phyloP scores from a whole-genome alignment of 2,113 vertebrate genomes.

The Rhinoderma darwinii region DNA sequence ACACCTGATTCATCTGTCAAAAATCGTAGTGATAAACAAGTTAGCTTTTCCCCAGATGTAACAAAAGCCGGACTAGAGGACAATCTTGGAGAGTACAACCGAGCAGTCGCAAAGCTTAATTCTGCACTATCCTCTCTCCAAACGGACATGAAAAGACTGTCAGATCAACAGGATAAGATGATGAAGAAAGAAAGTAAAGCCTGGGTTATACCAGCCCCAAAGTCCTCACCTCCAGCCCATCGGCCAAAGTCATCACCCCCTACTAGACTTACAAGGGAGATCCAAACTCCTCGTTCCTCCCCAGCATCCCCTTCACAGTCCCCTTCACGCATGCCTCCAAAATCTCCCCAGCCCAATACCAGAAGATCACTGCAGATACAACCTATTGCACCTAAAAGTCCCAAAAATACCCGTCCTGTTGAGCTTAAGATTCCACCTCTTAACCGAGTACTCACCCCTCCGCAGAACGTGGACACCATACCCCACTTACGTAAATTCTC shows the following conservation, averaged over 20 bases:
- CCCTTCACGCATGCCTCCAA: slow-evolving; percentile 66
- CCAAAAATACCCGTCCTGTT: slow-evolving; percentile 74
- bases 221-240: slow-evolving; percentile 60
- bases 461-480: slow-evolving; percentile 85
- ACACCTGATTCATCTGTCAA: slow-evolving; percentile 46
- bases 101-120: slow-evolving; percentile 86
- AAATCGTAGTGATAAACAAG: slow-evolving; percentile 67
- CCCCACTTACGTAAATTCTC: slow-evolving; percentile 85
- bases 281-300: slow-evolving; percentile 62
- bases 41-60: slow-evolving; percentile 82
- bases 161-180: slow-evolving; percentile 84
- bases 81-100: slow-evolving; percentile 87
- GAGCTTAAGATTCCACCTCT: slow-evolving; percentile 77
- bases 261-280: slow-evolving; percentile 69
- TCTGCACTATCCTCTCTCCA: slow-evolving; percentile 85
- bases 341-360: slow-evolving; percentile 72
- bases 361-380: slow-evolving; percentile 74
- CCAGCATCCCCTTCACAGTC: slow-evolving; percentile 79
- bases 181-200: slow-evolving; percentile 71
- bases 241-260: slow-evolving; percentile 79
- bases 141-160: slow-evolving; percentile 87
- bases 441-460: slow-evolving; percentile 79
- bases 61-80: slow-evolving; percentile 62
- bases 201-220: slow-evolving; percentile 74
- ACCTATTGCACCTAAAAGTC: slow-evolving; percentile 78